phyloP scores from a whole-genome alignment of 2,797 vertebrate genomes.

The Erpetoichthys calabaricus region DNA sequence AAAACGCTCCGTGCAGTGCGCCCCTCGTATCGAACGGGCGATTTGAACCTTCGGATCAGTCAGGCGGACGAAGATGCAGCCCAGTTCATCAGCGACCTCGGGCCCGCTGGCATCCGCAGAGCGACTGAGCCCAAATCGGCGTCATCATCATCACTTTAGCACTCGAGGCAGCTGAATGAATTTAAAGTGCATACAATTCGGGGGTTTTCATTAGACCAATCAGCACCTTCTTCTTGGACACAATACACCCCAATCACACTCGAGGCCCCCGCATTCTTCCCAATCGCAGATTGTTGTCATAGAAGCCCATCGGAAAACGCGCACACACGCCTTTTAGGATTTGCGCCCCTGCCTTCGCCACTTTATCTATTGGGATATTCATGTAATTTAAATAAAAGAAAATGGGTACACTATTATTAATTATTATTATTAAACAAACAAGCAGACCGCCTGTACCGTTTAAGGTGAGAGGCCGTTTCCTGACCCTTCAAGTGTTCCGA shows the following conservation, averaged over 20 bases:
- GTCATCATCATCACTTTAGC: conserved; percentile 48
- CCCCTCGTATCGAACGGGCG: no score
- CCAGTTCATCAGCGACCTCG: no score
- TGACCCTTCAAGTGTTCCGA: conserved; percentile 40
- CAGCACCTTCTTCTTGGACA: conserved; percentile 90
- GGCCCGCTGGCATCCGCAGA: conserved; percentile 16
- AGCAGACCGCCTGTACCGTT: conserved; percentile 27
- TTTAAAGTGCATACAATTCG: conserved; percentile 85
- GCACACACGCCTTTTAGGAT: conserved; percentile 17
- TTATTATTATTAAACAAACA: no score
- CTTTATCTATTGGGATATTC: conserved; percentile 20
- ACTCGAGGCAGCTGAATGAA: conserved; percentile 94
- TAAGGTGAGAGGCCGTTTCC: conserved; percentile 12
- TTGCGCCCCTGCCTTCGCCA: conserved; percentile 19
- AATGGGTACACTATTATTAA: no score
- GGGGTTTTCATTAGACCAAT: conserved; percentile 89
- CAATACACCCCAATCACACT: conserved; percentile 96
- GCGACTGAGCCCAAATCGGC: conserved; percentile 21
- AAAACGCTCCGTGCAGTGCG: no score
- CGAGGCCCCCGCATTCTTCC: conserved; percentile 89
- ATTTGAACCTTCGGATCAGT: no score
- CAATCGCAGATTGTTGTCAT: conserved; percentile 92
- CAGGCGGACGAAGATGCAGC: no score
- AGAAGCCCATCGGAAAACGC: conserved; percentile 72
- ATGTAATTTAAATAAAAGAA: conserved; percentile 25